These are phyloP conservation scores for Pseudoatta argentina DNA, from an alignment of 1,140 invertebrate species.

Conservation along the genomic window DNA sequence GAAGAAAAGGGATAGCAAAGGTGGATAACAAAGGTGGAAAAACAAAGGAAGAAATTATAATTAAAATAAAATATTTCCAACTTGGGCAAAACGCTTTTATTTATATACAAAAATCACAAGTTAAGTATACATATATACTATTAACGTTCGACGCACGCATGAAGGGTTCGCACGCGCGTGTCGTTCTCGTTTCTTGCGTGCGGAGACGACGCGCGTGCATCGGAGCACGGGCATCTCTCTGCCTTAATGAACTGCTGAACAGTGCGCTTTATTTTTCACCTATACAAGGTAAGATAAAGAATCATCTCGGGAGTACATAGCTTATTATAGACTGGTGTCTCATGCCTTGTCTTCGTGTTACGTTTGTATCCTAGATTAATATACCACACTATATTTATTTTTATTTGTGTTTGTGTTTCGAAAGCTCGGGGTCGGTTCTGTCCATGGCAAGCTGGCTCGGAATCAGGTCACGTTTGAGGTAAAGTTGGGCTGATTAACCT, in stretches of 20 bases:
- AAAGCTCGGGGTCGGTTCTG: constrained; percentile 76
- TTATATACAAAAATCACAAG: constrained; percentile 84
- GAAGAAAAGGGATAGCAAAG: too few relatives aligned
- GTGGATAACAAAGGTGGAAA: neutral
- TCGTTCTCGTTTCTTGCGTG: constrained; percentile 68
- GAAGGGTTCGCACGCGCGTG: constrained; percentile 54
- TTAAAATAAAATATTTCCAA: constrained; percentile 17
- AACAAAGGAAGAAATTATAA: neutral
- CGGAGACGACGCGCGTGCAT: constrained; percentile 67
- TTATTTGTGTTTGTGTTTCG: constrained; percentile 72
- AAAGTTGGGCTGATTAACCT: constrained; percentile 75
- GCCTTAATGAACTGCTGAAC: constrained; percentile 68
- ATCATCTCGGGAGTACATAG: constrained; percentile 67
- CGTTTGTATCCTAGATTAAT: constrained; percentile 76
- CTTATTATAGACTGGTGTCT: constrained; percentile 69
- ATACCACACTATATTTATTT: constrained; percentile 80
- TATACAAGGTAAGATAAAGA: constrained; percentile 69
- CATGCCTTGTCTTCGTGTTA: constrained; percentile 67
- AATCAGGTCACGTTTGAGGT: constrained; percentile 78
- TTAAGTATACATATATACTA: constrained; percentile 76
- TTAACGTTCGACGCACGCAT: constrained; percentile 69
- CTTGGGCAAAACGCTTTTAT: constrained; percentile 80
- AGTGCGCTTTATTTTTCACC: constrained; percentile 71
- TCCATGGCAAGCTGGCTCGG: constrained; percentile 77
- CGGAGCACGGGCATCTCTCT: constrained; percentile 61